These are phyloP conservation scores for Tachycineta bicolor DNA, from an alignment of 2,113 vertebrate species.

Conservation along the genomic window DNA sequence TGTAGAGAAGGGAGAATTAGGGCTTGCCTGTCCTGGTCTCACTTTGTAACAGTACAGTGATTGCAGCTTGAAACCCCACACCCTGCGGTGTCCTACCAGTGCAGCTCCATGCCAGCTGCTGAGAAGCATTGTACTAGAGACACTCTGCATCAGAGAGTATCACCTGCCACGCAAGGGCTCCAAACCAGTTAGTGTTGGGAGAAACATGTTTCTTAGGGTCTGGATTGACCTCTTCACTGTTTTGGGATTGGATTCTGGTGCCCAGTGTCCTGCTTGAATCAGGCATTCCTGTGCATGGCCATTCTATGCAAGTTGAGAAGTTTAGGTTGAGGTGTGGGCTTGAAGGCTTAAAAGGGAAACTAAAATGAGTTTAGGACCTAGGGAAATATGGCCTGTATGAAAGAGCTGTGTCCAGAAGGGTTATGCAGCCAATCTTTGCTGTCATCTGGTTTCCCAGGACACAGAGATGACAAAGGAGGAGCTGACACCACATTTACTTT, in stretches of 20 bases:
- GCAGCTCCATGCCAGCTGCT: neutral
- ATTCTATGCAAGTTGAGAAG: neutral
- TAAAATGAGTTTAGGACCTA: neutral
- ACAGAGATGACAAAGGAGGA: slow-evolving; percentile 50
- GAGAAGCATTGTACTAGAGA: neutral
- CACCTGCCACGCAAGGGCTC: neutral
- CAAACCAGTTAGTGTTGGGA: neutral
- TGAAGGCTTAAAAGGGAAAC: neutral
- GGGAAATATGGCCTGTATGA: neutral
- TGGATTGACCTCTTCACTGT: neutral
- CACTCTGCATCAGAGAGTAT: accelerated
- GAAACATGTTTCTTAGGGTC: neutral
- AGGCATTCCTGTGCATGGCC: neutral
- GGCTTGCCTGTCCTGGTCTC: neutral
- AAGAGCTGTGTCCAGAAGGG: neutral
- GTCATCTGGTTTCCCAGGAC: slow-evolving; percentile 47
- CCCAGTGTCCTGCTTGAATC: neutral
- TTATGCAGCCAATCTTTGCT: neutral
- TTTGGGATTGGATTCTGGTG: neutral
- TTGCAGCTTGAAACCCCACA: neutral
- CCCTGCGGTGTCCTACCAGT: neutral
- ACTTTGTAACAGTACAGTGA: neutral
- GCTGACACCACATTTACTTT: slow-evolving; percentile 57
- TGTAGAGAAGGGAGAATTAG: neutral
- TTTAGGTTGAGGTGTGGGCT: neutral